phyloP scores from a whole-genome alignment of 2,888 invertebrate genomes.

The Reticulitermes lucifugus region DNA sequence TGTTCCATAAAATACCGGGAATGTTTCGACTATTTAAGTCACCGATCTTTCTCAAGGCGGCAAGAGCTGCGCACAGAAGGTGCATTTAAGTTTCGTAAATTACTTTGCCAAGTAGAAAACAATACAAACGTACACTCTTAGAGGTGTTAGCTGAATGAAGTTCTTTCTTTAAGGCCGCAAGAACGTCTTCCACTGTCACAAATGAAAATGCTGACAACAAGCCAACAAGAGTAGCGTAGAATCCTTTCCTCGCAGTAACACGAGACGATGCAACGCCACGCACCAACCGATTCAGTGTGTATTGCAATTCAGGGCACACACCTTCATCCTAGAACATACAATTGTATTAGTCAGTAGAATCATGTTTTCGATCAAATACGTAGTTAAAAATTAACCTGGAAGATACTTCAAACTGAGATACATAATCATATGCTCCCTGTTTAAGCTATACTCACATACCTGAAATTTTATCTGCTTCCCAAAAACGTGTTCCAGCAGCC shows the following conservation, averaged over 20 bases:
- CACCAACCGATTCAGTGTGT: constrained; percentile 76
- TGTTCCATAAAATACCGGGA: too few relatives aligned
- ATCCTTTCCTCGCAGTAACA: constrained; percentile 73
- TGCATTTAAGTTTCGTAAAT: too few relatives aligned
- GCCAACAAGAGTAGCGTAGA: constrained; percentile 75
- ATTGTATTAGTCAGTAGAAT: background rate
- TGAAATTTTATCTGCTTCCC: constrained; percentile 56
- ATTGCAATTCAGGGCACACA: constrained; percentile 69
- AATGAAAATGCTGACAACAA: constrained; percentile 68
- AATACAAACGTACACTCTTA: constrained; percentile 72
- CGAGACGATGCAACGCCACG: constrained; percentile 79
- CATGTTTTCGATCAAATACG: background rate
- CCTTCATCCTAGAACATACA: constrained; percentile 65
- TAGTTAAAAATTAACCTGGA: background rate
- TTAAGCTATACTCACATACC: constrained; percentile 22
- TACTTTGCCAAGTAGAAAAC: background rate
- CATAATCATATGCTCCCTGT: background rate
- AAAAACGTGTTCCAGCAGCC: constrained; percentile 63
- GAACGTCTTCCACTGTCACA: constrained; percentile 67
- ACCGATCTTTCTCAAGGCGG: too few relatives aligned
- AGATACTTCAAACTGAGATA: background rate
- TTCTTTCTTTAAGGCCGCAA: constrained; percentile 73
- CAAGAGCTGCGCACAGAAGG: too few relatives aligned
- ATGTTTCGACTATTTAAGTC: too few relatives aligned
- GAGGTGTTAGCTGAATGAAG: constrained; percentile 71